Evolutionary conservation across 1,140 invertebrate genomes (phyloP).

Genomic region (Harpegnathos saltator): DNA sequence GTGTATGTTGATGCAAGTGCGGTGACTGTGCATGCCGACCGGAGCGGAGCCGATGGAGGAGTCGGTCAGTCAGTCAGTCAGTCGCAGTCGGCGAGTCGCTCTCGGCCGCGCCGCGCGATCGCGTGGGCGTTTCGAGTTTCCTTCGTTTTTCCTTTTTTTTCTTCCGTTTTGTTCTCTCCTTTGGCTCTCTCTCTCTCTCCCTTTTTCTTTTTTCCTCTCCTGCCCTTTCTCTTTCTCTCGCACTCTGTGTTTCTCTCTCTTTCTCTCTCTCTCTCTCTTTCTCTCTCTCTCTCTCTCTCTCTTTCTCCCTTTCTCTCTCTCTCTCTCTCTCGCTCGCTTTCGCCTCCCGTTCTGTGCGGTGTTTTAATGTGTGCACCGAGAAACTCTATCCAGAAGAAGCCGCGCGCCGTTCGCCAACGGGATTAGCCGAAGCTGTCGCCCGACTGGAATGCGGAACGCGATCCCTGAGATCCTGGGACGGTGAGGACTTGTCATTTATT

Average conservation of each 20-base stretch:
- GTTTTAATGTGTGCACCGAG: slow-evolving; percentile 19
- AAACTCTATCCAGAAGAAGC: neutral
- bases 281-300: no score
- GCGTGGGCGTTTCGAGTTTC: slow-evolving; percentile 39
- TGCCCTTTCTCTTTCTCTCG: neutral
- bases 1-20: slow-evolving; percentile 75
- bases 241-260: no score
- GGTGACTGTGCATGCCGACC: slow-evolving; percentile 73
- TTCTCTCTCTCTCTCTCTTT: no score
- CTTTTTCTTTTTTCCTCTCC: neutral
- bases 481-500: slow-evolving; percentile 17
- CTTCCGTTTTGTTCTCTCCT: neutral
- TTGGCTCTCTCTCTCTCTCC: neutral
- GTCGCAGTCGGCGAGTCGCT: slow-evolving; percentile 75
- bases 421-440: slow-evolving; percentile 1
- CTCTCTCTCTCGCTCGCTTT: no score
- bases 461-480: neutral
- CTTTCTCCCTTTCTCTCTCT: no score
- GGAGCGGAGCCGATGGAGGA: slow-evolving; percentile 59
- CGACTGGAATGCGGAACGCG: slow-evolving; percentile 1
- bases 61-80: slow-evolving; percentile 80
- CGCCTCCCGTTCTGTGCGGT: slow-evolving; percentile 22
- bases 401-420: neutral
- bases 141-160: neutral
- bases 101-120: slow-evolving; percentile 76